A percentile compares a stretch with the other conserved stretches of the same genome.
phyloP scores from a whole-genome alignment of 2,797 vertebrate genomes.

The Coccyzus lansbergi region DNA sequence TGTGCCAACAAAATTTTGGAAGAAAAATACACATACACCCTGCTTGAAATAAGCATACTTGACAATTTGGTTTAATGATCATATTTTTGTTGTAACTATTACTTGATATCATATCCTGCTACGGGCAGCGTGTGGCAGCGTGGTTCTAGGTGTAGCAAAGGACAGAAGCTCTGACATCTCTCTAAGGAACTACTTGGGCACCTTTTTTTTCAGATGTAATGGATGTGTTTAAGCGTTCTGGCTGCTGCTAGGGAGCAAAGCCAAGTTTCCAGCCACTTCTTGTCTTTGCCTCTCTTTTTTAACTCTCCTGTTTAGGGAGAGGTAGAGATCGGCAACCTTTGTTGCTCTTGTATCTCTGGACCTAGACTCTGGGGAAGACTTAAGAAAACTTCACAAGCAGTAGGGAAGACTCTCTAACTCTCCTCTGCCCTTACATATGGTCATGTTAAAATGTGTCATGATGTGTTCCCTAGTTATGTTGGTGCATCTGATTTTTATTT shows the following conservation, averaged over 20 bases:
- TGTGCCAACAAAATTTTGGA: background rate
- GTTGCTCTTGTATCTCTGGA: background rate
- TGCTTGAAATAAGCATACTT: background rate
- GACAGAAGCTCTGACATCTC: background rate
- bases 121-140: background rate
- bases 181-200: background rate
- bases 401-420: background rate
- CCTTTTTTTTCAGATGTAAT: background rate
- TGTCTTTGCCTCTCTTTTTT: background rate
- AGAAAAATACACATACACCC: background rate
- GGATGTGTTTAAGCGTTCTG: background rate
- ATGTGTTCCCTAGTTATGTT: background rate
- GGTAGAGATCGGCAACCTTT: background rate
- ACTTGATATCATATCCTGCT: background rate
- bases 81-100: background rate
- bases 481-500: conserved; percentile 7
- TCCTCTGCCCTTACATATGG: background rate
- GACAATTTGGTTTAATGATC: background rate
- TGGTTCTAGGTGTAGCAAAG: background rate
- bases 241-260: background rate
- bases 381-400: background rate
- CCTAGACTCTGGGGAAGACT: background rate
- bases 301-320: background rate
- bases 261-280: background rate
- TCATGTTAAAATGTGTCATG: background rate